Evolutionary conservation across 2,797 vertebrate species (phyloP).

Genomic region (Alectoris magna): DNA sequence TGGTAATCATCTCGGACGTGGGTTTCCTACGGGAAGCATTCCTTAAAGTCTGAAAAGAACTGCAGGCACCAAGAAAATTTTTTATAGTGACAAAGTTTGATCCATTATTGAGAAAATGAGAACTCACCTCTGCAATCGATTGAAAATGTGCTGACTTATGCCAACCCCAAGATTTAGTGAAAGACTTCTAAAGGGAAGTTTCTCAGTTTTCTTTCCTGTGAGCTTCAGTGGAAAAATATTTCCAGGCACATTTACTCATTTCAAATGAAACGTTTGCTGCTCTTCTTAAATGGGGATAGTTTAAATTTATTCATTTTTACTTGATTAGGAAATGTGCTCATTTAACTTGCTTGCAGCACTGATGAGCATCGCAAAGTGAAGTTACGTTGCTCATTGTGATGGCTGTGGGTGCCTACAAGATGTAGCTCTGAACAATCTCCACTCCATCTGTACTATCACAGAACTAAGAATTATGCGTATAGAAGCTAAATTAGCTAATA

Average conservation of each 20-base stretch:
- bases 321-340: background rate
- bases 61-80: background rate
- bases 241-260: background rate
- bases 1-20: background rate
- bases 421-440: background rate
- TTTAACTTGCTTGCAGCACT: background rate
- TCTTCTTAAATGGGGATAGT: background rate
- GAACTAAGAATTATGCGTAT: background rate
- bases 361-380: background rate
- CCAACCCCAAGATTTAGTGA: background rate
- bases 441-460: background rate
- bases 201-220: background rate
- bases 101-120: conserved; percentile 14
- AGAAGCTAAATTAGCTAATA: background rate
- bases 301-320: background rate
- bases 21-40: background rate
- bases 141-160: background rate
- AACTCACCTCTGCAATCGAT: background rate
- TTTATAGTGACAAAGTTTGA: background rate
- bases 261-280: background rate
- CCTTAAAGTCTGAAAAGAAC: background rate
- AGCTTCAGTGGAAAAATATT: background rate
- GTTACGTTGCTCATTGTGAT: background rate
- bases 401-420: fast-evolving
- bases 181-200: background rate